A percentile compares a stretch with the other conserved stretches of the same genome.
Conservation (phyloP, 2,888 invertebrate species). For the Eudemis profundana region DNA sequence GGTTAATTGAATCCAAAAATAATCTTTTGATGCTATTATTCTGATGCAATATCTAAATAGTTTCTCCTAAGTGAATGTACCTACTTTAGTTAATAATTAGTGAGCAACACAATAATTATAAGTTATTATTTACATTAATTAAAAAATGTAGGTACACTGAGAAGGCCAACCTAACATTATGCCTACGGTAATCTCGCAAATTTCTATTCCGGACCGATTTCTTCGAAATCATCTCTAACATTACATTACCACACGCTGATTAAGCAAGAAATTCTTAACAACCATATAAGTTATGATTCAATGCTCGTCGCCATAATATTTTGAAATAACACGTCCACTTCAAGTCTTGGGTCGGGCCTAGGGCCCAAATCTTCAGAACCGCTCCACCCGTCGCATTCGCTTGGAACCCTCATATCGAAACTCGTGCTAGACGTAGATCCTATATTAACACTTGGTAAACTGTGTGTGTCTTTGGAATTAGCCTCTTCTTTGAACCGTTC, state of each 20-base stretch:
- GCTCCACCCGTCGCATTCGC: slow-evolving; percentile 57
- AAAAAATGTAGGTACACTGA: background rate
- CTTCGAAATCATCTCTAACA: background rate
- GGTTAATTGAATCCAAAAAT: background rate
- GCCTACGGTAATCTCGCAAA: background rate
- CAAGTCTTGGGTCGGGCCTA: slow-evolving; percentile 25
- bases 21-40: background rate
- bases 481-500: slow-evolving; percentile 62
- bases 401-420: slow-evolving; percentile 49
- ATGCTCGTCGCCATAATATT: slow-evolving; percentile 14
- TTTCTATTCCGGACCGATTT: background rate
- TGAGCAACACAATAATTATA: background rate
- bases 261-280: slow-evolving; percentile 3
- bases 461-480: slow-evolving; percentile 30
- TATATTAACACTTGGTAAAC: slow-evolving; percentile 9
- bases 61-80: background rate
- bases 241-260: background rate
- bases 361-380: slow-evolving; percentile 38
- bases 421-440: slow-evolving; percentile 45
- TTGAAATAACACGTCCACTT: slow-evolving; percentile 35
- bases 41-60: background rate
- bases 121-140: background rate
- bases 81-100: background rate
- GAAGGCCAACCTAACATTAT: background rate
- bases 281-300: slow-evolving; percentile 11